Evolutionary conservation across 2,797 vertebrate genomes (phyloP).

Genomic region (Oreortyx pictus): DNA sequence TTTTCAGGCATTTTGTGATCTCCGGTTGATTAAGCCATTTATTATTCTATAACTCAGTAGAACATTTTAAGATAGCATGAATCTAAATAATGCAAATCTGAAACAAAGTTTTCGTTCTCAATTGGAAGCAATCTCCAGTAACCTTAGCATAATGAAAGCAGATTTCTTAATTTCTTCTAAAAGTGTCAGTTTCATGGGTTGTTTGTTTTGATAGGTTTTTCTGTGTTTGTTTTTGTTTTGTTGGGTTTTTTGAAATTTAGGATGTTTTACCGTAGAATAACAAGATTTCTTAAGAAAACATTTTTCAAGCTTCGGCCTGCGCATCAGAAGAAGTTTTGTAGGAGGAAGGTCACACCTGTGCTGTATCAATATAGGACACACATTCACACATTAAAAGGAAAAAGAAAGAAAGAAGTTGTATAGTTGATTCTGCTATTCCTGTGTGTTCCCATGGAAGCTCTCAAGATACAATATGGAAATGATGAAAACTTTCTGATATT

Average conservation of each 20-base stretch:
- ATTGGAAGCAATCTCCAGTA: not conserved
- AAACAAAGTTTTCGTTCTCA: not conserved
- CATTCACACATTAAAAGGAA: constrained; percentile 2
- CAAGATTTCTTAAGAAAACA: constrained; percentile 14
- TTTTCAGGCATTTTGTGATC: not conserved
- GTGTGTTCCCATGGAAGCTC: not conserved
- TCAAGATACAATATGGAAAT: not conserved
- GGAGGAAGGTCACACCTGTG: not conserved
- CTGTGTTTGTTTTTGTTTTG: not conserved
- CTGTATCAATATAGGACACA: not conserved
- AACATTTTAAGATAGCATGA: not conserved
- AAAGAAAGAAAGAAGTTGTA: not conserved
- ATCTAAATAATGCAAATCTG: not conserved
- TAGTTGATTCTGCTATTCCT: not conserved
- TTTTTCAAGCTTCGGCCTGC: constrained; percentile 11
- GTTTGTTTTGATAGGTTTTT: not conserved
- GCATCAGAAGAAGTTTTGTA: constrained; percentile 26
- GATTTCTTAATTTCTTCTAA: not conserved
- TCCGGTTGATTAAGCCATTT: not conserved
- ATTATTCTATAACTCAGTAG: not conserved
- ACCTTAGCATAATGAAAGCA: not conserved
- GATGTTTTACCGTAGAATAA: constrained; percentile 31
- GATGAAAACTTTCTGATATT: not conserved
- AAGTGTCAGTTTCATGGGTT: not conserved
- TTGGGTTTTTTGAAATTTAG: not conserved